A percentile compares a stretch with the other conserved stretches of the same genome.
Conservation (phyloP, 92 coral and sea anemone species). For the Porites lobata region DNA sequence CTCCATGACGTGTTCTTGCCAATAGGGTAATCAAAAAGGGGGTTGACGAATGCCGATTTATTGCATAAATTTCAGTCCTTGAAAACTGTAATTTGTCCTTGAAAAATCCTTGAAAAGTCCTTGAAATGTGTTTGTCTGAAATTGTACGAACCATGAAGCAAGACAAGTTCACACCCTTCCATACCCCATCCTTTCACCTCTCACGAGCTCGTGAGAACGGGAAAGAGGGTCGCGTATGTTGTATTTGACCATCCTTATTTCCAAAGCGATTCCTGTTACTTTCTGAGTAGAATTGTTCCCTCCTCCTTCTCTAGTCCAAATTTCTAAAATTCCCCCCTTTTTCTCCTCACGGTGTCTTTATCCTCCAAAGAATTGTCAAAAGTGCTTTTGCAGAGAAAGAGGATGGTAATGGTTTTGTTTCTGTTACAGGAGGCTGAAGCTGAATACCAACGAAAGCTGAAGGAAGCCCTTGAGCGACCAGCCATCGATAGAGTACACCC, state of each 20-base stretch:
- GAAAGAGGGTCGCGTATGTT: no score
- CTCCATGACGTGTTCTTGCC: no score
- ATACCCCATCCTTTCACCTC: no score
- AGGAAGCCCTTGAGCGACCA: slow-evolving; percentile 86
- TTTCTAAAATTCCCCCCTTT: background rate
- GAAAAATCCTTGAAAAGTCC: no score
- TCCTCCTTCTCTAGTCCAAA: background rate
- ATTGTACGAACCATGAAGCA: no score
- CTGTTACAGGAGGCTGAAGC: slow-evolving; percentile 87
- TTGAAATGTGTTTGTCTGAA: no score
- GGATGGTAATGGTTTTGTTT: background rate
- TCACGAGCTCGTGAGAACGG: no score
- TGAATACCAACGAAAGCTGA: slow-evolving; percentile 92
- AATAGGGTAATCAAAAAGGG: no score
- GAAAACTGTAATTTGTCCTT: no score
- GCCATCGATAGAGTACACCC: slow-evolving; percentile 89
- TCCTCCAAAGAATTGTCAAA: background rate
- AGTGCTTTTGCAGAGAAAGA: background rate
- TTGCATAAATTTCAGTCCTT: no score
- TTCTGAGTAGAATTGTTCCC: background rate
- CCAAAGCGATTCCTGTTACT: background rate
- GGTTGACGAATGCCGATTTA: no score
- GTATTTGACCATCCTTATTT: background rate
- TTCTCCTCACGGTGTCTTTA: background rate
- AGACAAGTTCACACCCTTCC: no score